These are phyloP conservation scores for Odontothrips loti DNA, from an alignment of 2,888 invertebrate species.

Conservation along the genomic window DNA sequence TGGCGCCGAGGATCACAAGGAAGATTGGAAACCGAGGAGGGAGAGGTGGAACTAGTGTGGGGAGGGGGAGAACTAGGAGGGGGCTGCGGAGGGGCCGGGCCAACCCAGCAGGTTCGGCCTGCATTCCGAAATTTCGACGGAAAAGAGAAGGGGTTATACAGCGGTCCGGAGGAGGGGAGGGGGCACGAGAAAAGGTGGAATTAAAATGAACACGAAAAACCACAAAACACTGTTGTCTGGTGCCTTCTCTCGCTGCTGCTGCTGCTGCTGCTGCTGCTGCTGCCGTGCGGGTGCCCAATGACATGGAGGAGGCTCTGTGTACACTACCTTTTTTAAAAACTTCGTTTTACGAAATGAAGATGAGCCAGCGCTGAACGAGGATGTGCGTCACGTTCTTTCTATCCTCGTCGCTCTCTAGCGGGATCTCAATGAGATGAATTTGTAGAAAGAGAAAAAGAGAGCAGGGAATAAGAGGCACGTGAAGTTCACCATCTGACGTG, in stretches of 20 bases:
- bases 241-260: background rate
- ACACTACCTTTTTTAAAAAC: background rate
- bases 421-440: too few relatives aligned
- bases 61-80: background rate
- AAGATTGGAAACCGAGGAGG: background rate
- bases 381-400: too few relatives aligned
- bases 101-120: too few relatives aligned
- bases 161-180: background rate
- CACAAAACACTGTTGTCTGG: slow-evolving; percentile 21
- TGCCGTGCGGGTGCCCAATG: background rate
- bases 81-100: background rate
- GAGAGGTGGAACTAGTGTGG: background rate
- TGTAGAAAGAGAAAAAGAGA: too few relatives aligned
- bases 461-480: too few relatives aligned
- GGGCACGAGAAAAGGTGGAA: background rate
- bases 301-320: background rate
- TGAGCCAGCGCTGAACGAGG: too few relatives aligned
- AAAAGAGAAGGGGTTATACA: background rate
- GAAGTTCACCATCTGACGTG: too few relatives aligned
- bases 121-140: slow-evolving; percentile 6
- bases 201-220: slow-evolving; percentile 27
- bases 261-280: background rate
- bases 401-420: too few relatives aligned
- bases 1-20: background rate
- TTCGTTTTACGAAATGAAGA: slow-evolving; percentile 6